Conservation (phyloP, 2,888 invertebrate species). For the Leptura quadrifasciata region DNA sequence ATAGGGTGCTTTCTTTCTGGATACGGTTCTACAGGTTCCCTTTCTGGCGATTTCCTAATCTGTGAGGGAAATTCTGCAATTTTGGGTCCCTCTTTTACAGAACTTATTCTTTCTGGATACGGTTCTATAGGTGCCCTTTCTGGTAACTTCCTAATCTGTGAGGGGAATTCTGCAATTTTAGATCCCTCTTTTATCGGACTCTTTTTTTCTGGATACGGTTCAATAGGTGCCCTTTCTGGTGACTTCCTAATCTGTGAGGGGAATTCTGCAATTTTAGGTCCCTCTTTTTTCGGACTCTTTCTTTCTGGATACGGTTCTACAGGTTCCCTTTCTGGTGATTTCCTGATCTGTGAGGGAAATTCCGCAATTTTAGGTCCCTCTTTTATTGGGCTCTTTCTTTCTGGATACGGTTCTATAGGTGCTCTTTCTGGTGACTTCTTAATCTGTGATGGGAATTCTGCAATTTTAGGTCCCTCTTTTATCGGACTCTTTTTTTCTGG, state of each 20-base stretch:
- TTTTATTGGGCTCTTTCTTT: slow-evolving; percentile 48
- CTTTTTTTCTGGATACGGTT: slow-evolving; percentile 50
- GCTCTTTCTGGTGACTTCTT: slow-evolving; percentile 53
- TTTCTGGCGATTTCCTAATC: slow-evolving; percentile 53
- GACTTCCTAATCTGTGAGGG: slow-evolving; percentile 55
- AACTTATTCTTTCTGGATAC: slow-evolving; percentile 54
- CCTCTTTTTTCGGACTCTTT: slow-evolving; percentile 44
- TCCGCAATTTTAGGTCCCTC: slow-evolving; percentile 52
- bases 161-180: slow-evolving; percentile 56
- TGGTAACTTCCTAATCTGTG: slow-evolving; percentile 57
- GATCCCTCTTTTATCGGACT: slow-evolving; percentile 43
- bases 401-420: slow-evolving; percentile 53
- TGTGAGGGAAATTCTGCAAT: slow-evolving; percentile 57
- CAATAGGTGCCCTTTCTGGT: slow-evolving; percentile 51
- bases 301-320: slow-evolving; percentile 55
- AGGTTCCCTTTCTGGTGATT: slow-evolving; percentile 54
- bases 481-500: slow-evolving; percentile 51
- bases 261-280: slow-evolving; percentile 50
- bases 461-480: slow-evolving; percentile 50
- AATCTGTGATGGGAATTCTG: slow-evolving; percentile 61
- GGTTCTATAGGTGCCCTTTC: slow-evolving; percentile 55
- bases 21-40: slow-evolving; percentile 53
- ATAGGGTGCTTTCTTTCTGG: slow-evolving; percentile 55
- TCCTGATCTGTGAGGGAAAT: slow-evolving; percentile 60
- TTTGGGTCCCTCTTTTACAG: slow-evolving; percentile 47